Evolutionary conservation across 2,113 vertebrate genomes (phyloP).

Genomic region (Pachypanchax playfairii): DNA sequence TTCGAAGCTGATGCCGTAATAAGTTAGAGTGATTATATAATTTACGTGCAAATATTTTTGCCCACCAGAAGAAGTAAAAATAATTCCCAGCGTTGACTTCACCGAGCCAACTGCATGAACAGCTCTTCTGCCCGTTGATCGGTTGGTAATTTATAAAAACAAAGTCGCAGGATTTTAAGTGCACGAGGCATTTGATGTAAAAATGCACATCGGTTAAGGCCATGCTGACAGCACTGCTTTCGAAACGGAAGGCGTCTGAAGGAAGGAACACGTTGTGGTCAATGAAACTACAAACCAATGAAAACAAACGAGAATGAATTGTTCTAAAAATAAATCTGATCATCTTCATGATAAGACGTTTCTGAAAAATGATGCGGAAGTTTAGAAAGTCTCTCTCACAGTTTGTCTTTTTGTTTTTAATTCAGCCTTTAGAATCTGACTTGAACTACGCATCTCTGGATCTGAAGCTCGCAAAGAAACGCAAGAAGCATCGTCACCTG

Average conservation of each 20-base stretch:
- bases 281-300: slow-evolving; percentile 20
- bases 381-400: background rate
- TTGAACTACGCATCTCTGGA: slow-evolving; percentile 81
- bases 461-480: slow-evolving; percentile 65
- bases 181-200: background rate
- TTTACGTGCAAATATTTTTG: too few relatives aligned
- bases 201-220: background rate
- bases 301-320: background rate
- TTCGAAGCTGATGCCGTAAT: too few relatives aligned
- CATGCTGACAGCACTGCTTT: slow-evolving; percentile 23
- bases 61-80: too few relatives aligned
- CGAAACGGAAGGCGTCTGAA: slow-evolving; percentile 49
- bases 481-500: slow-evolving; percentile 57
- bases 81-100: too few relatives aligned
- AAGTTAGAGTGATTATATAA: too few relatives aligned
- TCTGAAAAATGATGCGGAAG: background rate
- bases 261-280: slow-evolving; percentile 43
- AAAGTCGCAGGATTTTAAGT: background rate
- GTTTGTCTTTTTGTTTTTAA: slow-evolving; percentile 8
- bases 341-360: too few relatives aligned
- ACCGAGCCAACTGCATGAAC: too few relatives aligned
- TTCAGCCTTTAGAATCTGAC: slow-evolving; percentile 55
- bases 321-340: slow-evolving; percentile 69
- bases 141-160: too few relatives aligned
- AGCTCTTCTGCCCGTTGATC: too few relatives aligned